phyloP scores from a whole-genome alignment of 2,888 invertebrate species.

The Ornithoptera alexandrae region DNA sequence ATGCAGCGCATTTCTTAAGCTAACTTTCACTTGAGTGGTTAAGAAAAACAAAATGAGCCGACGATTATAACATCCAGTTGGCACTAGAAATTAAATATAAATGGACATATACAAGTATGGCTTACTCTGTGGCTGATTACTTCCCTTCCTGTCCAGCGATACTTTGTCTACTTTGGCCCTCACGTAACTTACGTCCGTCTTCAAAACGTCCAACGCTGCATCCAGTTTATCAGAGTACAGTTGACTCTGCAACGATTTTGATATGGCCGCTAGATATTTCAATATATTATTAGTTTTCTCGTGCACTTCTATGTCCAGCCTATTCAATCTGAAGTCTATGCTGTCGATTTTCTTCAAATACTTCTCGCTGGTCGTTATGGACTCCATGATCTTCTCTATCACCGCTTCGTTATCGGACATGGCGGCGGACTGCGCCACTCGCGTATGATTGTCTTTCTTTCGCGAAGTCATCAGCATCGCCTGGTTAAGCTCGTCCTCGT shows the following conservation, averaged over 20 bases:
- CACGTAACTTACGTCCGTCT: conserved; percentile 50
- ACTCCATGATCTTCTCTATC: conserved; percentile 66
- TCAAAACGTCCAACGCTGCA: conserved; percentile 45
- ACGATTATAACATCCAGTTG: too few species aligned
- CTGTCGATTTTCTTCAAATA: conserved; percentile 72
- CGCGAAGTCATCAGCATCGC: conserved; percentile 52
- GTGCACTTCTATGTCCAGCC: conserved; percentile 69
- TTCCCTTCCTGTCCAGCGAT: conserved; percentile 30
- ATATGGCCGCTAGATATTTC: conserved; percentile 55
- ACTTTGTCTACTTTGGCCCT: conserved; percentile 49
- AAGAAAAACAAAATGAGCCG: too few species aligned
- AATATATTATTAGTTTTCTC: conserved; percentile 66
- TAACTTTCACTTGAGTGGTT: too few species aligned
- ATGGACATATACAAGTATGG: too few species aligned
- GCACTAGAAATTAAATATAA: too few species aligned
- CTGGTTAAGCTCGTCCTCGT: conserved; percentile 64
- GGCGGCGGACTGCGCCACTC: conserved; percentile 44
- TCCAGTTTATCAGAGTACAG: conserved; percentile 48
- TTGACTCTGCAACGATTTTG: conserved; percentile 42
- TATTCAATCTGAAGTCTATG: conserved; percentile 66
- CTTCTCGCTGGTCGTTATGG: conserved; percentile 66
- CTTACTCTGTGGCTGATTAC: conserved; percentile 33
- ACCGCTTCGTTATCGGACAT: conserved; percentile 60
- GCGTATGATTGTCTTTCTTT: conserved; percentile 54
- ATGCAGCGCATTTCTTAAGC: too few species aligned